Conservation (phyloP, 2,888 invertebrate species). For the Agrilus cyanescens region DNA sequence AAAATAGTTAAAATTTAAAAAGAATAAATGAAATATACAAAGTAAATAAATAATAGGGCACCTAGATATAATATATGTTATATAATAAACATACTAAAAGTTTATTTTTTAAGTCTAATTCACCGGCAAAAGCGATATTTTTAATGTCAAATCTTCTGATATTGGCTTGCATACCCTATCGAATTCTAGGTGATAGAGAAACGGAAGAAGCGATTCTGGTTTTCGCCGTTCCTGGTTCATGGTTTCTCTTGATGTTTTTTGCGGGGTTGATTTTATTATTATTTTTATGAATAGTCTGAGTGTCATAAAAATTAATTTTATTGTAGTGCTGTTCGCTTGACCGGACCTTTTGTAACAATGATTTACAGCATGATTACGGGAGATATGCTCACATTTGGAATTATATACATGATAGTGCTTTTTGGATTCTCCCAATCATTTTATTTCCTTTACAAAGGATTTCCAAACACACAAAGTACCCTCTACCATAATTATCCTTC, state of each 20-base stretch:
- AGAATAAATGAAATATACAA: background rate
- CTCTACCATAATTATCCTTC: constrained; percentile 75
- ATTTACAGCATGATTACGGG: constrained; percentile 98
- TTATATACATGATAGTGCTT: constrained; percentile 89
- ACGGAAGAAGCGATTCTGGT: constrained; percentile 87
- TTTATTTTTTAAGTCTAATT: constrained; percentile 59
- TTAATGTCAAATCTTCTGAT: constrained; percentile 82
- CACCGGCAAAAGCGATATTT: constrained; percentile 91
- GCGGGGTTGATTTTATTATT: constrained; percentile 62
- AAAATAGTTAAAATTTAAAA: background rate
- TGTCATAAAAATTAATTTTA: constrained; percentile 11
- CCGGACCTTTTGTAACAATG: constrained; percentile 99
- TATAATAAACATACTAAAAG: constrained; percentile 1
- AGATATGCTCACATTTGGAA: constrained; percentile 96
- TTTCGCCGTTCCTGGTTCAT: constrained; percentile 88
- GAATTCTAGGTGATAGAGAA: constrained; percentile 58
- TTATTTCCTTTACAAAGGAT: constrained; percentile 87
- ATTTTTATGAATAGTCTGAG: constrained; percentile 1
- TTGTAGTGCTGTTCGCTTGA: constrained; percentile 78
- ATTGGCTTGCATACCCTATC: constrained; percentile 78
- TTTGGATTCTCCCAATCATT: constrained; percentile 95
- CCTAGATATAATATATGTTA: background rate
- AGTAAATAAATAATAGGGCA: background rate
- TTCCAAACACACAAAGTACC: constrained; percentile 67
- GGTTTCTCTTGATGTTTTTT: constrained; percentile 98